Evolutionary conservation across 1,140 invertebrate genomes (phyloP), one percentile per base, ranked within the genome.

Genomic region (Antheraea mylitta): DNA sequence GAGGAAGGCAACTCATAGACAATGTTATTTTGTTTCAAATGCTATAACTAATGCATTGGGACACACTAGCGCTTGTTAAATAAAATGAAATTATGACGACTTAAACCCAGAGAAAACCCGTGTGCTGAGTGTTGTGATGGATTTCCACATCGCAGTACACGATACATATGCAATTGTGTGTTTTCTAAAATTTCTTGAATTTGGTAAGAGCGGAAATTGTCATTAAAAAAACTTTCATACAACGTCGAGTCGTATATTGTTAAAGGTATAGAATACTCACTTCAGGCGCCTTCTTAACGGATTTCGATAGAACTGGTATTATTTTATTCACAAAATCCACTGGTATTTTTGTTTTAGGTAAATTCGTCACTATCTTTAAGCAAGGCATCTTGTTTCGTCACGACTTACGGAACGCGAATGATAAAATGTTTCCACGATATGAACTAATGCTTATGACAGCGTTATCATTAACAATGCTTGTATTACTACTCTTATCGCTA

Each of bases 301-400:
- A 68, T 48, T 76, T 79, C 0, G 79, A 76, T 0, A 87, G 60
- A 11, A 88, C 60, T 7, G 82, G 82, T 48, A 86, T 78, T 36
- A 89, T 76, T 71, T 82, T 89, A 30, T 76, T 65, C 6, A 85
- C 73, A 63, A 91, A 87, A 72, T 87, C 82, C 7, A 69, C 66
- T 0, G 87, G 85, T n/a, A 91, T 82, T 68, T 81, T 78, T 16
- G 59, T 77, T n/a, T 77, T 83, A 0, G 82, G 69, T n/a, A 91
- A 9, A 67, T 91, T 91, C 0, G 89, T 91, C 0, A 89, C 70
- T 38, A 89, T 81, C 63, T 76, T 91, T 16, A 91, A 67, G 18
- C 80, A 79, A 63, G 89, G 89, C 89, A 91, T 91, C 53, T 72
- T 78, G 45, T 36, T 65, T 2, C 30, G 30, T 18, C 7, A 5